Conservation (phyloP, 2,797 vertebrate species). For the Synaphobranchus kaupii region DNA sequence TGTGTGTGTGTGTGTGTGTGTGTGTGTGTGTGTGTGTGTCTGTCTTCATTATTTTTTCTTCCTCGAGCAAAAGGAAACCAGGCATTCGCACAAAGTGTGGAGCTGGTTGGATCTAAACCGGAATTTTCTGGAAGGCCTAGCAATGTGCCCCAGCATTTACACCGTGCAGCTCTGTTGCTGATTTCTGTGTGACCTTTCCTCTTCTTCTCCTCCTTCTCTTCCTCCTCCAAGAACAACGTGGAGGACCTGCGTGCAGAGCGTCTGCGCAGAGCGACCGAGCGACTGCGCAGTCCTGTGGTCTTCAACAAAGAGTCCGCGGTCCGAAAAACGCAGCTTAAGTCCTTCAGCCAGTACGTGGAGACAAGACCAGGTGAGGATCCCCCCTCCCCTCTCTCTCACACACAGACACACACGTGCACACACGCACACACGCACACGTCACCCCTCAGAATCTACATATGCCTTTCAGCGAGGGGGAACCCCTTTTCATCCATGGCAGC, state of each 20-base stretch:
- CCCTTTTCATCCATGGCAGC: too few relatives aligned
- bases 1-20: conserved; percentile 40
- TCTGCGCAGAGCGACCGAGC: conserved; percentile 84
- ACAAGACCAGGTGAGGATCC: conserved; percentile 84
- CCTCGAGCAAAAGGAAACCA: not conserved
- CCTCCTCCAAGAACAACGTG: conserved; percentile 76
- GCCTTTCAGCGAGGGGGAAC: too few relatives aligned
- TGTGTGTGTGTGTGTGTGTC: conserved; percentile 56
- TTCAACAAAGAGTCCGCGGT: conserved; percentile 92
- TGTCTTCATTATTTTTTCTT: conserved; percentile 40
- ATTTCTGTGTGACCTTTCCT: not conserved
- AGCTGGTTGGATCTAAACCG: not conserved
- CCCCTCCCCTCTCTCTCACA: not conserved
- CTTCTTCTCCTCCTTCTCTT: not conserved
- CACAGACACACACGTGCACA: too few relatives aligned
- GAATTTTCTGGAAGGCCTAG: not conserved
- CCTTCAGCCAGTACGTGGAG: conserved; percentile 97
- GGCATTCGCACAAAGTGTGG: conserved; percentile 15
- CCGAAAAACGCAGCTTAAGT: conserved; percentile 96
- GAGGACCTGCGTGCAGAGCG: conserved; percentile 86
- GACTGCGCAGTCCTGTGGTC: conserved; percentile 87
- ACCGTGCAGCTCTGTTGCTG: not conserved
- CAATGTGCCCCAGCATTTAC: not conserved
- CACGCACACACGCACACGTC: too few relatives aligned
- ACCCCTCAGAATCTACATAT: too few relatives aligned